Percentiles rank a stretch among this genome's conserved stretches.
Conservation (phyloP, 2,113 vertebrate genomes). For the Camelus dromedarius region DNA sequence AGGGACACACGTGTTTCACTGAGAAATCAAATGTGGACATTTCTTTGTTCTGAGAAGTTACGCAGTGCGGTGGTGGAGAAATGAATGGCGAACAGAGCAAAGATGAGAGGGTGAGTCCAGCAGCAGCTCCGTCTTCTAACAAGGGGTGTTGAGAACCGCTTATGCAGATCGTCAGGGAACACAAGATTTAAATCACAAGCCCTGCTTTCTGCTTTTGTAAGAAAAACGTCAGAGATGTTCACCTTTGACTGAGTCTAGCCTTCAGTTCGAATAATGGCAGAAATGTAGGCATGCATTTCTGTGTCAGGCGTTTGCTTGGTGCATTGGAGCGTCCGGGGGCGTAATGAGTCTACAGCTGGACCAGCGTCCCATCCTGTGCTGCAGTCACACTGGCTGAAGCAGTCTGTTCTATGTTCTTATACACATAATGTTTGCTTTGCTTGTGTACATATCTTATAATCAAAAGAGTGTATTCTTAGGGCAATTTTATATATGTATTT, state of each 20-base stretch:
- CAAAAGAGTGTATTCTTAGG: background rate
- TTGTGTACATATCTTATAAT: background rate
- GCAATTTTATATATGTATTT: background rate
- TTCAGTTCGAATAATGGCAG: background rate
- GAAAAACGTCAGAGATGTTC: background rate
- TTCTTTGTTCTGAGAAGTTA: background rate
- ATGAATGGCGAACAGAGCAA: accelerated
- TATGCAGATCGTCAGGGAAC: background rate
- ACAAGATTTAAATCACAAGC: background rate
- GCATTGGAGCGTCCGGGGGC: background rate
- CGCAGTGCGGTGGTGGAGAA: too few species aligned
- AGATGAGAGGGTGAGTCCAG: background rate
- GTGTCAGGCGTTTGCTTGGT: background rate
- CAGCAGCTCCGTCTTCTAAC: background rate
- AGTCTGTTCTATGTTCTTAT: background rate
- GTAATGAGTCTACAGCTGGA: background rate
- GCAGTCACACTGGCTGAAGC: background rate
- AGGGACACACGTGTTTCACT: background rate
- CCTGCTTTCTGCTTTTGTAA: background rate
- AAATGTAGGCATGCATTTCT: background rate
- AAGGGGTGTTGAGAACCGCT: background rate
- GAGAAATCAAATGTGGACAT: background rate
- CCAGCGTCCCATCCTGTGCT: background rate
- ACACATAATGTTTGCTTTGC: background rate
- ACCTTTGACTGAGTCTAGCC: background rate